Percentiles rank a stretch among this genome's conserved stretches.
These are phyloP conservation scores for Monochamus alternatus DNA, from an alignment of 2,888 invertebrate species.

Conservation along the genomic window DNA sequence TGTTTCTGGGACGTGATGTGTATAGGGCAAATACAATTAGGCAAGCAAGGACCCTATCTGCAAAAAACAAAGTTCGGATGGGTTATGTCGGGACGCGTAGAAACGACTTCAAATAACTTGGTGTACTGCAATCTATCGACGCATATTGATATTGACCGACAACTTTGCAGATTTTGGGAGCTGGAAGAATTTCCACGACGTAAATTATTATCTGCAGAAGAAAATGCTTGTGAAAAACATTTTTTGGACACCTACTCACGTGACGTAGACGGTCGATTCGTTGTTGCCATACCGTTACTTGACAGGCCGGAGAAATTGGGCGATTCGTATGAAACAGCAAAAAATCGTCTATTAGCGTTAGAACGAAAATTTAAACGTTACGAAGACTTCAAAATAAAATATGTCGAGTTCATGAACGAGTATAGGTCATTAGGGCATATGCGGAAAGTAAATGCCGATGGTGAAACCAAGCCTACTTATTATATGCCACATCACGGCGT, in stretches of 20 bases:
- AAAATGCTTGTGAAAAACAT: constrained; percentile 17
- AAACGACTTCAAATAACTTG: too few relatives aligned
- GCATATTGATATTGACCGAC: neutral
- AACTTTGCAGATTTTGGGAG: constrained; percentile 22
- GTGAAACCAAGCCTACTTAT: neutral
- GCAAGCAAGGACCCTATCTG: constrained; percentile 31
- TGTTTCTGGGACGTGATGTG: constrained; percentile 42
- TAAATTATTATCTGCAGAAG: constrained; percentile 15
- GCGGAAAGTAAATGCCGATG: neutral
- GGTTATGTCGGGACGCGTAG: constrained; percentile 37
- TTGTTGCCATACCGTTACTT: constrained; percentile 5
- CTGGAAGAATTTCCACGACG: neutral
- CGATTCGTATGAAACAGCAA: neutral
- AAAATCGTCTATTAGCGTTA: neutral
- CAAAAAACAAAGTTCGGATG: constrained; percentile 49
- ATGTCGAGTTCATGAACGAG: constrained; percentile 19
- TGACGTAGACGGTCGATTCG: constrained; percentile 15
- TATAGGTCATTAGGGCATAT: constrained; percentile 28
- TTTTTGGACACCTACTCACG: constrained; percentile 2
- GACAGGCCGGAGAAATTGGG: neutral
- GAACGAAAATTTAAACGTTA: neutral
- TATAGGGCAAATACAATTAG: constrained; percentile 40
- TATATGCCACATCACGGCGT: constrained; percentile 33
- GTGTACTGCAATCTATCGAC: constrained; percentile 5
- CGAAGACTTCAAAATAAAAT: neutral